A percentile compares a stretch with the other conserved stretches of the same genome.
Evolutionary conservation across 2,888 invertebrate genomes (phyloP).

Genomic region (Dryobotodes eremita): DNA sequence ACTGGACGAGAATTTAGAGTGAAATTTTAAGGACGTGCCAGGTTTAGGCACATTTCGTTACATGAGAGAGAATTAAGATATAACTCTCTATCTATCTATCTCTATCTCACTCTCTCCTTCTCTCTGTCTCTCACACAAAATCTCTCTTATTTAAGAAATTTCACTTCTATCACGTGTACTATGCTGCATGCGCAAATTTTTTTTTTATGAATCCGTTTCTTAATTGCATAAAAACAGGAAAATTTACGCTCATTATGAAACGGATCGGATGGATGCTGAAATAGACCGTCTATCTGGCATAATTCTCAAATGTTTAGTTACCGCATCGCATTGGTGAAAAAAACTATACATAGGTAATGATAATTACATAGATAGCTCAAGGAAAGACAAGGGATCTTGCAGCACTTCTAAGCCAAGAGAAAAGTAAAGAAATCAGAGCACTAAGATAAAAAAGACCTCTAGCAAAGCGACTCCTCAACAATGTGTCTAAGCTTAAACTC

Average conservation of each 20-base stretch:
- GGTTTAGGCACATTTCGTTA: too few relatives aligned
- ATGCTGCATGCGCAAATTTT: too few relatives aligned
- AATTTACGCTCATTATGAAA: conserved; percentile 15
- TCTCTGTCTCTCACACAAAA: too few relatives aligned
- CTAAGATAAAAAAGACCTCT: background rate
- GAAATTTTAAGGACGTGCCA: too few relatives aligned
- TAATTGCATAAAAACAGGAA: background rate
- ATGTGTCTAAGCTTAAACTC: background rate
- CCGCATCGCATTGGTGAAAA: background rate
- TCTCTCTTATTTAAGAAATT: too few relatives aligned
- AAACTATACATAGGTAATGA: background rate
- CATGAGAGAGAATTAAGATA: too few relatives aligned
- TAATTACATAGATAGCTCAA: background rate
- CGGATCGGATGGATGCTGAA: background rate
- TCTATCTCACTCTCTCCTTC: too few relatives aligned
- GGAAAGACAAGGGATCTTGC: too few relatives aligned
- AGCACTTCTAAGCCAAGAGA: background rate
- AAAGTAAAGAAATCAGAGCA: background rate
- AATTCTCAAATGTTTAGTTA: background rate
- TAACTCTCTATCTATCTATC: too few relatives aligned
- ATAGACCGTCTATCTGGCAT: background rate
- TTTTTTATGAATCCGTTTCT: background rate
- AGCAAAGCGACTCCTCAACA: background rate
- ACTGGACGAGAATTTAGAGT: too few relatives aligned
- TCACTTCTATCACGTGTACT: too few relatives aligned